phyloP scores from a whole-genome alignment of 35 echinoderm and acorn worm species.

The Apostichopus japonicus region DNA sequence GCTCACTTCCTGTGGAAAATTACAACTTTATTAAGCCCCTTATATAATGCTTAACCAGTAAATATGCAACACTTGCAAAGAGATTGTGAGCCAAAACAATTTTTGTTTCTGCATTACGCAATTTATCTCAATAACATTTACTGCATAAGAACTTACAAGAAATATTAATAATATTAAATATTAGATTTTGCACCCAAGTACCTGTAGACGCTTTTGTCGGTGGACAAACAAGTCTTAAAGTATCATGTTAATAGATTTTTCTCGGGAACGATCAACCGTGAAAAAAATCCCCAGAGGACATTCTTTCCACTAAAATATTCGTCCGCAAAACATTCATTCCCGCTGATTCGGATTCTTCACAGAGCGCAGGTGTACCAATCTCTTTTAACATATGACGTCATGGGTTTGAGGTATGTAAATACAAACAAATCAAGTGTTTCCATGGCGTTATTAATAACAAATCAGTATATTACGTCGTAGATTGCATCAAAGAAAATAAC shows the following conservation, averaged over 20 bases:
- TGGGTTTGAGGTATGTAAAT: not conserved
- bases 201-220: not conserved
- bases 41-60: no score
- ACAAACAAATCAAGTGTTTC: not conserved
- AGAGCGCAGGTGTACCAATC: not conserved
- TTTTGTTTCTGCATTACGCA: no score
- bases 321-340: not conserved
- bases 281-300: not conserved
- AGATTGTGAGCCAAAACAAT: no score
- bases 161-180: no score
- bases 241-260: not conserved
- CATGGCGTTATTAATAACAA: slow-evolving; percentile 6
- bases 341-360: not conserved
- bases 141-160: no score
- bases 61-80: no score
- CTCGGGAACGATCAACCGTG: not conserved
- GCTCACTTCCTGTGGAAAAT: no score
- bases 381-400: not conserved
- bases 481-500: no score
- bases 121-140: no score
- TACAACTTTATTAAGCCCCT: no score
- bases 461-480: not conserved
- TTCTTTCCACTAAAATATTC: not conserved
- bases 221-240: not conserved
- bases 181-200: no score